A percentile compares a stretch with the other conserved stretches of the same genome.
phyloP scores from a whole-genome alignment of 2,888 invertebrate species.

The Euplagia quadripunctaria region DNA sequence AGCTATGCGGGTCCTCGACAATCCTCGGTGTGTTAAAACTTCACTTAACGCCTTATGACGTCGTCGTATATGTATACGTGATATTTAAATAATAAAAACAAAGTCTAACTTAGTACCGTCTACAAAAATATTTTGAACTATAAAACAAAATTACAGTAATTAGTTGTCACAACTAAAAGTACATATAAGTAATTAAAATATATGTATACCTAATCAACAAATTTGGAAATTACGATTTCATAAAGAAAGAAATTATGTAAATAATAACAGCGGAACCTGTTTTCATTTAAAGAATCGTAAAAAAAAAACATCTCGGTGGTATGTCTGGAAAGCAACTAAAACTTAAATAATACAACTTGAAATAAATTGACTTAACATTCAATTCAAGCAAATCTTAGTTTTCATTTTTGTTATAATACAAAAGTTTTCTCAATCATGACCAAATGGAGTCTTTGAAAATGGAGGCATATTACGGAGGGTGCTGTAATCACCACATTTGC shows the following conservation, averaged over 20 bases:
- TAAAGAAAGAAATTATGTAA: neutral
- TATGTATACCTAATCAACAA: neutral
- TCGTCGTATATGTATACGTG: neutral
- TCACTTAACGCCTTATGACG: neutral
- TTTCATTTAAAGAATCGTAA: neutral
- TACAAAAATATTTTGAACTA: too few species aligned
- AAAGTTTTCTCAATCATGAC: neutral
- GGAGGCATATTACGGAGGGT: conserved; percentile 6
- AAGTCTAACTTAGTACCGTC: too few species aligned
- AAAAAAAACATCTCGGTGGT: neutral
- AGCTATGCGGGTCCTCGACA: neutral
- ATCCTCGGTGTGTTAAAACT: neutral
- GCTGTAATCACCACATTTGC: conserved; percentile 18
- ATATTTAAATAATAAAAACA: too few species aligned
- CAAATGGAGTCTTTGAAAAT: neutral
- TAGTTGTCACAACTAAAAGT: too few species aligned
- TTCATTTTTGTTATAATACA: neutral
- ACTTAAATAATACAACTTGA: neutral
- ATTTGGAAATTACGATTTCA: neutral
- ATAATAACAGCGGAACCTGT: too few species aligned
- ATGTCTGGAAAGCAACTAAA: neutral
- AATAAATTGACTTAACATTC: conserved; percentile 1
- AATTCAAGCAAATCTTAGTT: neutral
- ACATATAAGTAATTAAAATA: neutral
- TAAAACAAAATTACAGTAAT: neutral